Percentiles rank a stretch among this genome's conserved stretches.
Conservation (phyloP, 2,888 invertebrate species). For the Lepidocyrtoides sp. region DNA sequence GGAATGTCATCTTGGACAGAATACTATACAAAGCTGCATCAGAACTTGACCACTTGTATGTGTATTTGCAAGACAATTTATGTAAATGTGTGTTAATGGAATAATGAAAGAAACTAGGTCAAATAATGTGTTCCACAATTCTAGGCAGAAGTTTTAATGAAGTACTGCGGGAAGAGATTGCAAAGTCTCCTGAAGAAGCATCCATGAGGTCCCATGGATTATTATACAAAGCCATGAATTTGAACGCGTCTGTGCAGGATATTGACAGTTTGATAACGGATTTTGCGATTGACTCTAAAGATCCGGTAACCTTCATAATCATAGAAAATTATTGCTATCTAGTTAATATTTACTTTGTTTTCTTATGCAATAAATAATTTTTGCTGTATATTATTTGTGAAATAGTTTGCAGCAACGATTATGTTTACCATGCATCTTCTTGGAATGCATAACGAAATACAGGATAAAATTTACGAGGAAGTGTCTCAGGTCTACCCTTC, state of each 20-base stretch:
- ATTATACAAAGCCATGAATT: constrained; percentile 9
- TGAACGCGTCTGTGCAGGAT: background rate
- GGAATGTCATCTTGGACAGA: background rate
- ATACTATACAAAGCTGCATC: background rate
- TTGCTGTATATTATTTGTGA: background rate
- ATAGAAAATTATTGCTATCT: too few species aligned
- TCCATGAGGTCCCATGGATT: constrained; percentile 54
- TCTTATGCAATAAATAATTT: too few species aligned
- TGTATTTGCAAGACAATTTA: too few species aligned
- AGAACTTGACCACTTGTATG: constrained; percentile 47
- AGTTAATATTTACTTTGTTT: too few species aligned
- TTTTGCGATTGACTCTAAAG: constrained; percentile 57
- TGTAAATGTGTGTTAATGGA: too few species aligned
- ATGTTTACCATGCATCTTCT: constrained; percentile 52
- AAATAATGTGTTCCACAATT: background rate
- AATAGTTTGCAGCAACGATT: constrained; percentile 40
- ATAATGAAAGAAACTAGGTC: too few species aligned
- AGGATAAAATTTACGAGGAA: constrained; percentile 60
- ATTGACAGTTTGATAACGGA: constrained; percentile 48
- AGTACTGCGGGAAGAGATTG: constrained; percentile 16
- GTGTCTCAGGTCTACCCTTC: constrained; percentile 10
- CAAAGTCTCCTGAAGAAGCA: constrained; percentile 30
- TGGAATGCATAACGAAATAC: constrained; percentile 53
- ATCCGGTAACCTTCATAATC: constrained; percentile 51
- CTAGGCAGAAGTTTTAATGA: constrained; percentile 8